Percentiles rank a stretch among this genome's conserved stretches.
Evolutionary conservation across 1,140 invertebrate genomes (phyloP).

Genomic region (Sipha flava): DNA sequence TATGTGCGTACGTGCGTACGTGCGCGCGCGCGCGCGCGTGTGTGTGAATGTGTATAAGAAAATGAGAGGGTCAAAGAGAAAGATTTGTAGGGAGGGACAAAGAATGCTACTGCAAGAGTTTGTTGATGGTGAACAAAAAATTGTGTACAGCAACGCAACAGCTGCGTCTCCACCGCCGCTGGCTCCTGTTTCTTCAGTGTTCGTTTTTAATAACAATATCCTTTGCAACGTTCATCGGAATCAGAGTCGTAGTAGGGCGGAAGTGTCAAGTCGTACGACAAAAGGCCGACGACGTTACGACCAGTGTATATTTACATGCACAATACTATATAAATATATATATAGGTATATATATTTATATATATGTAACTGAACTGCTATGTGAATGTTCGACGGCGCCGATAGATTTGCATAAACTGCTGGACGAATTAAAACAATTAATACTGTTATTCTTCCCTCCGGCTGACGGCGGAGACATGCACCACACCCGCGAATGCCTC

Average conservation of each 20-base stretch:
- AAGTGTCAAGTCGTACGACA: not conserved
- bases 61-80: not conserved
- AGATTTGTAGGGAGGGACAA: too few species aligned
- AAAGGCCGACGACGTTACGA: not conserved
- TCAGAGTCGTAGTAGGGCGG: not conserved
- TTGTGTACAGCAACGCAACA: not conserved
- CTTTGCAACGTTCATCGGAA: not conserved
- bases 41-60: too few species aligned
- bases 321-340: too few species aligned
- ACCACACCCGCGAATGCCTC: not conserved
- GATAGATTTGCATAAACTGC: slow-evolving; percentile 26
- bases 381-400: not conserved
- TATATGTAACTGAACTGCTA: not conserved
- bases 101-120: too few species aligned
- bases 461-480: not conserved
- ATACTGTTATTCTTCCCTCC: slow-evolving; percentile 25
- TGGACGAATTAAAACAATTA: slow-evolving; percentile 31
- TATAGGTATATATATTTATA: too few species aligned
- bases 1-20: too few species aligned
- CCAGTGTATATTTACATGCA: too few species aligned
- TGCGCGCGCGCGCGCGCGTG: too few species aligned
- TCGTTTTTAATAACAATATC: slow-evolving; percentile 1
- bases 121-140: not conserved
- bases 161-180: not conserved
- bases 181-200: not conserved